Base-by-base conservation (phyloP, 2,113 vertebrate species). In the Alosa alosa region DNA sequence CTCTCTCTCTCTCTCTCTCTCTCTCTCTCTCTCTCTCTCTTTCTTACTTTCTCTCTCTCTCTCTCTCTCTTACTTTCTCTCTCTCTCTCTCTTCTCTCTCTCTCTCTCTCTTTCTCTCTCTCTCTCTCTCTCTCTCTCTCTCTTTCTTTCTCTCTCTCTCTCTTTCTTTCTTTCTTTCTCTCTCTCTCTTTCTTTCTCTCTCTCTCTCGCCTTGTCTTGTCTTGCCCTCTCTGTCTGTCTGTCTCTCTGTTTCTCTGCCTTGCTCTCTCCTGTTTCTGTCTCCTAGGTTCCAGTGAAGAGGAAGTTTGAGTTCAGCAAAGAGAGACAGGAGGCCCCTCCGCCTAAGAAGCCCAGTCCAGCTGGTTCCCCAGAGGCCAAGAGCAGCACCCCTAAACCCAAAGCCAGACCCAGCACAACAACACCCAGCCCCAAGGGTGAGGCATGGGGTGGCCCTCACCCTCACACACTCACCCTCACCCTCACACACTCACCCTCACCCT, bases 271-370 rank as follows among this genome's bases (percentile, higher is more conserved):
- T 20, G 22, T 15, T 46, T 6, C 86, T 84, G 52, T 83, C 1
- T 86, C 9, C 0, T 86, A 96, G 94, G 94, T 93, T 52, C 94
- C 95, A 22, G 93, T 92, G 41, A 98, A 97, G 93, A 95, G 95
- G 87, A 98, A 96, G 90, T 95, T 96, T 94, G 96, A 97, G 91
- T 96, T 97, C 88, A 95, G 89, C 89, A 96, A 96, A 88, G 96
- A 96, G 89, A 95, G 90, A 1, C 89, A 88, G 91, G 93, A 93
- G 49, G 85, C 86, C 9, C 91, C 87, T 13, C 91, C 93, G 2
- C 10, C 90, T 0, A 96, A 93, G 89, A 97, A 95, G 90, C 83
- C 87, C 0, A 92, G 90, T 11, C 88, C 91, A 0, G 57, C 89
- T 17, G 88, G 8, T 1, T 94, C 94, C 9, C 91, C 93, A 31